Base-by-base conservation (phyloP, 2,888 invertebrate species). In the Drosophila atripex region DNA sequence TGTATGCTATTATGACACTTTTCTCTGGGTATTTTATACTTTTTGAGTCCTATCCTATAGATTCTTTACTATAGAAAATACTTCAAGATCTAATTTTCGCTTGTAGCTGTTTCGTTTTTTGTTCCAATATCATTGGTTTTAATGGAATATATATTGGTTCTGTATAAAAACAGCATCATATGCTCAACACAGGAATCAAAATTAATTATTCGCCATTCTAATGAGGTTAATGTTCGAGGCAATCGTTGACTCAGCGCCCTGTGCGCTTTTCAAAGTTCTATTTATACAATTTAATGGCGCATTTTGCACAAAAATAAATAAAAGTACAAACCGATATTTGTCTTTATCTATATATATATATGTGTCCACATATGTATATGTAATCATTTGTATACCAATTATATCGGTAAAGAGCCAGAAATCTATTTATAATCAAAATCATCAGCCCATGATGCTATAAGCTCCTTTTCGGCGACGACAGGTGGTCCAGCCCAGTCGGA, bases 151-250 rank as follows among this genome's bases (percentile, higher is more conserved):
- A 18, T 28, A 30, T 16, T 12, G 28, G 2, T 16, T 32, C 38
- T 49, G 56, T 41, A 18, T 23, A 64, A 49, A 57, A 30, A 21
- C 12, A 43, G 46, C 41, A 53, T 55, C 50, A 54, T 55, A 46
- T 25, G 21, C 12, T 35, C 14, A 35, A 38, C 39, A 14, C 12
- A 23, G n/a, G 25, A 47, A 43, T 56, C 18, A 45, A 39, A 54
- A 50, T 51, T 56, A 41, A 50, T 58, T 50, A 51, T 61, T 71
- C 61, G 66, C 59, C 75, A 45, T 32, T 75, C 72, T 63, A 88
- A 84, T 87, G 85, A 84, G 84, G 84, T 88, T 84, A 84, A 84
- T 88, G 84, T 84, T 88, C 84, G 86, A 78, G 70, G 66, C 79
- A 68, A 60, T 59, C 38, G 77, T 77, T 84, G 84, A 84, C 71